These are phyloP conservation scores for Caiman crocodilus DNA, from an alignment of 2,797 vertebrate species.

Conservation along the genomic window DNA sequence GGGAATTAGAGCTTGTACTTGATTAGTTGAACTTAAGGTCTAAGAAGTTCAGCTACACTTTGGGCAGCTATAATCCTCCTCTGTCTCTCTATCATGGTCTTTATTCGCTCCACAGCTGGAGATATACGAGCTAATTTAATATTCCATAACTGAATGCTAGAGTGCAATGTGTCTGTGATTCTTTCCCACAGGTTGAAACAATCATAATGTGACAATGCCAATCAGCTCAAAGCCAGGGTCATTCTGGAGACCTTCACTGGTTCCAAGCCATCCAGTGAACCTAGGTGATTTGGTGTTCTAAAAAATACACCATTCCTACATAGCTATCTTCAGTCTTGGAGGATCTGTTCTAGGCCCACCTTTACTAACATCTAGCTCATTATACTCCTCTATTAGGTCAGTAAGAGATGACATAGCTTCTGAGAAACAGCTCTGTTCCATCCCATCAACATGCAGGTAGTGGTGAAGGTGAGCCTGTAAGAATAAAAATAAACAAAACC, in stretches of 20 bases:
- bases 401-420: constrained; percentile 89
- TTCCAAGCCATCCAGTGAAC: neutral
- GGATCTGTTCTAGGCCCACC: constrained; percentile 75
- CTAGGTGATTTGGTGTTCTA: neutral
- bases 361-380: constrained; percentile 86
- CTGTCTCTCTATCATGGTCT: neutral
- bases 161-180: neutral
- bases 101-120: neutral
- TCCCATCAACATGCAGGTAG: constrained; percentile 92
- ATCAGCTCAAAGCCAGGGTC: neutral
- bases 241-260: neutral
- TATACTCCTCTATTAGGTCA: constrained; percentile 91
- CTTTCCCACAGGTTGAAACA: neutral
- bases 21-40: neutral
- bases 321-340: constrained; percentile 86
- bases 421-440: constrained; percentile 90
- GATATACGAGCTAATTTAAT: neutral
- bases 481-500: neutral
- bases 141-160: neutral
- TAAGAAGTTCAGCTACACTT: neutral
- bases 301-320: constrained; percentile 45
- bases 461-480: constrained; percentile 95
- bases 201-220: neutral
- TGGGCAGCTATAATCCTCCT: neutral
- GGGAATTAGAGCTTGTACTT: neutral